These are phyloP conservation scores for Ceratina japonica DNA, from an alignment of 1,140 invertebrate genomes.

Conservation along the genomic window DNA sequence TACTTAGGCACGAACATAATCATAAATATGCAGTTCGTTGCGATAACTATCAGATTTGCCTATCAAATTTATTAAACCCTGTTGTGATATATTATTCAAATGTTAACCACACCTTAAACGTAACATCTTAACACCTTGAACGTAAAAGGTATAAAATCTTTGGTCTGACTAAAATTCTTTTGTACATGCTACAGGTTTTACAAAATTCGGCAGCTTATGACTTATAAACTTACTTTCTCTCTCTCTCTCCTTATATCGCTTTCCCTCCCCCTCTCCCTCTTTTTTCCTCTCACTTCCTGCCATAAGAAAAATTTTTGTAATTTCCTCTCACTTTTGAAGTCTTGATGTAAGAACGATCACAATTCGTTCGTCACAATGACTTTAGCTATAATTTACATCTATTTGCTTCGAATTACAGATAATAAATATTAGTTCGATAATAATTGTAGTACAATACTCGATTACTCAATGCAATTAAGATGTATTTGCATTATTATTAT, in stretches of 20 bases:
- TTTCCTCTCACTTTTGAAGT: conserved; percentile 11
- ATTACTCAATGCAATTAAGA: neutral
- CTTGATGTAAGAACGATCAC: conserved; percentile 54
- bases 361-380: conserved; percentile 19
- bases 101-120: conserved; percentile 26
- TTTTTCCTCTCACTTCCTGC: neutral
- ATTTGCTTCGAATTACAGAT: conserved; percentile 12
- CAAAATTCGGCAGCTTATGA: conserved; percentile 53
- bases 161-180: conserved; percentile 49
- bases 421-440: conserved; percentile 30
- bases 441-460: neutral
- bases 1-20: conserved; percentile 37
- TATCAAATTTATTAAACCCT: conserved; percentile 45
- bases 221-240: conserved; percentile 42
- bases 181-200: conserved; percentile 39
- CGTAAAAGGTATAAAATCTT: conserved; percentile 56
- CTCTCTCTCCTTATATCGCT: neutral
- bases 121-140: no score
- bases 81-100: conserved; percentile 33
- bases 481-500: neutral
- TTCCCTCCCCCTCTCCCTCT: neutral
- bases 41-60: conserved; percentile 44
- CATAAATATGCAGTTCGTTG: conserved; percentile 48
- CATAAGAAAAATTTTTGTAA: conserved; percentile 40
- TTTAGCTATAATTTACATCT: conserved; percentile 2